Base-by-base conservation (phyloP, 2,797 vertebrate species). In the Gymnothorax reevesii region DNA sequence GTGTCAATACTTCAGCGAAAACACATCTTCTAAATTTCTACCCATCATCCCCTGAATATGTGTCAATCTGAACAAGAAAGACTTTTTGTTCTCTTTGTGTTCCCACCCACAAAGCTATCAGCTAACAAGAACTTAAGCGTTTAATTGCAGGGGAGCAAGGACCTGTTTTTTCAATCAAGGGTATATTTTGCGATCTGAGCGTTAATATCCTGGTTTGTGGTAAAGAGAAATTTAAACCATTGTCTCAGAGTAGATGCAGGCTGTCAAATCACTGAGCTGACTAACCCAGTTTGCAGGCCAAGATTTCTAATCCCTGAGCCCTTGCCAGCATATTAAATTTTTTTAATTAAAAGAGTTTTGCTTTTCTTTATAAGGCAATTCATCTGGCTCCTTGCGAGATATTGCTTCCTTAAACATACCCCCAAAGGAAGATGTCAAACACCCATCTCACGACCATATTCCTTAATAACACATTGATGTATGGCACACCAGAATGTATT, bases 51-150 rank as follows among this genome's bases (percentile, higher is more conserved):
- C 82, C 71, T 80, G 83, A 86, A 64, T 83, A 57, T 79, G 54
- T 85, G 83, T 87, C 88, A 83, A 85, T 86, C 52, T 69, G 73
- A 83, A 27, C 86, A 83, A 84, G 87, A 86, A 82, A 77, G 42
- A 84, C 33, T 83, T 85, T 85, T 88, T 64, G 27, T 27, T 62
- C 49, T 13, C 60, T 33, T 71, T 59, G 57, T 42, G 83, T 20
- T 84, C 73, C 59, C 83, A 80, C 73, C 71, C 73, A 54, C 82
- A 64, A 69, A 88, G 87, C 83, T 86, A 84, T 87, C 85, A 85
- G 59, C 85, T 82, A 66, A 84, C 27, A 66, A 85, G 80, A 85
- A 84, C 82, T n/a, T 42, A 42, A 77, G 64, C 71, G 22, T 60
- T 85, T 57, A 17, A 87, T 87, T 85, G 86, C 52, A 64, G 86